These are phyloP conservation scores for Xenopus laevis DNA, from an alignment of 2,113 vertebrate genomes.

Conservation along the genomic window DNA sequence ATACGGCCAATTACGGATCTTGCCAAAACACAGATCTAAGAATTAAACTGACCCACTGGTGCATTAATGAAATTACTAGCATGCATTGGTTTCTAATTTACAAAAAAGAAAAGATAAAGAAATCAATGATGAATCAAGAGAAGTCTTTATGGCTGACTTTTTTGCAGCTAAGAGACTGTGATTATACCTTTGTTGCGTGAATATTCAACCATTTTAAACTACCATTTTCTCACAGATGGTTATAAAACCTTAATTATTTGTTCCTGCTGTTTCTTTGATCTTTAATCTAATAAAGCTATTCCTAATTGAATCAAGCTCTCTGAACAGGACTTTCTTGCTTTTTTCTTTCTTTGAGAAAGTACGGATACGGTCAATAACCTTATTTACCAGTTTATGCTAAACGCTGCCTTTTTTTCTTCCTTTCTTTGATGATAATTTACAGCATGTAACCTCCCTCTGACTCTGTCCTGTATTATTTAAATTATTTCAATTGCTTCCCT, in stretches of 20 bases:
- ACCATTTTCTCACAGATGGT: constrained; percentile 16
- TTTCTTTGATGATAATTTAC: too few species aligned
- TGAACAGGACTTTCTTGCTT: constrained; percentile 8
- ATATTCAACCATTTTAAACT: constrained; percentile 9
- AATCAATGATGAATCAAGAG: constrained; percentile 9
- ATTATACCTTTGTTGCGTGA: constrained; percentile 30
- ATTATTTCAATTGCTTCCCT: too few species aligned
- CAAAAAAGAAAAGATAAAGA: constrained; percentile 17
- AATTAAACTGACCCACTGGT: too few species aligned
- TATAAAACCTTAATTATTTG: constrained; percentile 27
- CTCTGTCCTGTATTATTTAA: too few species aligned
- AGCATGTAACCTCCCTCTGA: too few species aligned
- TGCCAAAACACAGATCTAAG: too few species aligned
- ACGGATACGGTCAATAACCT: background rate
- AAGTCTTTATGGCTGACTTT: constrained; percentile 21
- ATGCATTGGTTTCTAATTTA: constrained; percentile 17
- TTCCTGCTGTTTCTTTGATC: constrained; percentile 25
- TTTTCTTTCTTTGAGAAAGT: background rate
- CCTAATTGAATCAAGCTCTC: constrained; percentile 28
- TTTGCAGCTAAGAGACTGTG: constrained; percentile 18
- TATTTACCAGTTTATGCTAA: background rate
- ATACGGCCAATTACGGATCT: too few species aligned
- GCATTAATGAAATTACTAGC: constrained; percentile 21
- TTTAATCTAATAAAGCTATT: constrained; percentile 33
- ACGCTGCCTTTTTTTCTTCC: too few species aligned